phyloP scores from a whole-genome alignment of 2,888 invertebrate species.

The Notodonta ziczac region DNA sequence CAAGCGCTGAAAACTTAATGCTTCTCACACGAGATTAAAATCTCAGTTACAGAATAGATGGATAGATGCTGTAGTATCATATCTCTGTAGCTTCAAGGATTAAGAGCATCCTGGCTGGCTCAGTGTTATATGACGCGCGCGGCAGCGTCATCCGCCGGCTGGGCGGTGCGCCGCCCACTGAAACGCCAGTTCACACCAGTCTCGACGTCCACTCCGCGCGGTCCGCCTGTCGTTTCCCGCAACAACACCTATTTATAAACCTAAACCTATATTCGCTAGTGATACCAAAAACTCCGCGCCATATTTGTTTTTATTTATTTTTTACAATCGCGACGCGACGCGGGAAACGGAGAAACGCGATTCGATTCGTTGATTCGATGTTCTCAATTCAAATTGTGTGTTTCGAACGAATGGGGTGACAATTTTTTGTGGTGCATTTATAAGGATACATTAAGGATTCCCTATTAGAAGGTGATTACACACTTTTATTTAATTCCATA shows the following conservation, averaged over 20 bases:
- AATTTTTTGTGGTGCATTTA: slow-evolving; percentile 56
- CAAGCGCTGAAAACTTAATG: too few species aligned
- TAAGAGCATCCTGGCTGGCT: slow-evolving; percentile 37
- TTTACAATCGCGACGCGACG: slow-evolving; percentile 40
- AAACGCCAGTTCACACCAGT: slow-evolving; percentile 80
- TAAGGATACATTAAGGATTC: slow-evolving; percentile 62
- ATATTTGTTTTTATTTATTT: slow-evolving; percentile 41
- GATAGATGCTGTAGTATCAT: neutral
- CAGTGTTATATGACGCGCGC: slow-evolving; percentile 67
- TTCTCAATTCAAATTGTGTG: slow-evolving; percentile 64
- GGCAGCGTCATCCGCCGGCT: slow-evolving; percentile 51
- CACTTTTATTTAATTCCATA: neutral
- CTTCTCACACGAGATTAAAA: too few species aligned
- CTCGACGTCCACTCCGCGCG: slow-evolving; percentile 85
- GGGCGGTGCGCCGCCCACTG: slow-evolving; percentile 79
- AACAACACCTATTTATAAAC: slow-evolving; percentile 47
- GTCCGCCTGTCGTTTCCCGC: slow-evolving; percentile 80
- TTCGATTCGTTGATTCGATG: slow-evolving; percentile 49
- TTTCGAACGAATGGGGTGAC: slow-evolving; percentile 60
- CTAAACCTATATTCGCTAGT: slow-evolving; percentile 48
- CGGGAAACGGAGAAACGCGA: slow-evolving; percentile 66
- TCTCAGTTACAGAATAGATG: too few species aligned
- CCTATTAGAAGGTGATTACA: slow-evolving; percentile 54
- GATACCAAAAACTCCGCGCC: slow-evolving; percentile 34
- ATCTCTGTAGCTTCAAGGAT: neutral